Base-by-base conservation (phyloP, 2,888 invertebrate genomes). In the Ophion costatus region DNA sequence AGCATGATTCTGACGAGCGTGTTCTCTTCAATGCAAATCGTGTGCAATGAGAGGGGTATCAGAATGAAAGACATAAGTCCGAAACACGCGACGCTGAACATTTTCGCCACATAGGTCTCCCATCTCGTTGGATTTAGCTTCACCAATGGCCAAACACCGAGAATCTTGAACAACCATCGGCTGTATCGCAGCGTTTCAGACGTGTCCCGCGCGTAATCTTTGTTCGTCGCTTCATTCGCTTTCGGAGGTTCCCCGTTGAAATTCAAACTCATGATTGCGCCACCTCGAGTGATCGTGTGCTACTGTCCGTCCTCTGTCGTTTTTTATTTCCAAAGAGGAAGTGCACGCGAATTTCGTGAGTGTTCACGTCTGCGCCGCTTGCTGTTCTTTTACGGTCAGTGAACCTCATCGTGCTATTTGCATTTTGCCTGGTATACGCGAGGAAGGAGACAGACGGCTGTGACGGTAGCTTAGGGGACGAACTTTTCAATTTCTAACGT, bases 141-240 rank as follows among this genome's bases (percentile, higher is more conserved):
- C n/a, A 78, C 38, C n/a, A 76, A 56, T 11, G 79, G 75, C 84
- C 84, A 86, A 4, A 86, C 33, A 20, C 84, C 84, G 22, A 86
- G 79, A 17, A 78, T 22, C 11, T 51, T 61, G 42, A 78, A 70
- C 14, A 78, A 51, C 69, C 59, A 70, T 70, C 45, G 24, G 1
- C 70, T 78, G 59, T 78, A 51, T 29, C 59, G 71, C 4, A 73
- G 24, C 29, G 51, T 70, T 22, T 29, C 73, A 45, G 51, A 29
- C 1, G 78, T 57, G 42, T 82, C 82, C 7, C 20, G 10, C 10
- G 38, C 64, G 42, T 78, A 78, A 66, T 73, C 22, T 67, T 66
- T 57, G 29, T 82, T 82, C 5, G 4, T 20, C 11, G 71, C 20
- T 22, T 33, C 24, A 6, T 20, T 10, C 7, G 63, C 33, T 0